Evolutionary conservation across 2,113 vertebrate species (phyloP).

Genomic region (Cacatua alba): DNA sequence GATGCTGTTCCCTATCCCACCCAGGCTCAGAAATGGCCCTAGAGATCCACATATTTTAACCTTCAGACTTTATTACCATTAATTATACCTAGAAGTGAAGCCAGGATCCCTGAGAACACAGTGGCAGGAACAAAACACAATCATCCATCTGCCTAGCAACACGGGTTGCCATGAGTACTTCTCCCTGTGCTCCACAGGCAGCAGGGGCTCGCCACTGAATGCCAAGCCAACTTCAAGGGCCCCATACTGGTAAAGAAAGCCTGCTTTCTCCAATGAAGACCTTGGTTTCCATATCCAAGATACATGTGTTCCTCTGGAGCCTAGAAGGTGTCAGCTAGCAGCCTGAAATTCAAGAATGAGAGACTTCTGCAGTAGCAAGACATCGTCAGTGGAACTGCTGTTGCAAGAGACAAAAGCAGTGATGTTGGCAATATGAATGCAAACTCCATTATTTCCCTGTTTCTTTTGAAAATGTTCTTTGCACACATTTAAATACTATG

Average conservation of each 20-base stretch:
- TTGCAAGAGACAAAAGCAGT: background rate
- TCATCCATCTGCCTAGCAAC: slow-evolving; percentile 71
- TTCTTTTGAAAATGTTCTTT: background rate
- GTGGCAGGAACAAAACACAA: slow-evolving; percentile 55
- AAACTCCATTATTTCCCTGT: background rate
- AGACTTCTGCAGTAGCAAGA: background rate
- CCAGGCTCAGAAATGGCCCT: slow-evolving; percentile 25
- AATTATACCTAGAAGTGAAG: slow-evolving; percentile 55
- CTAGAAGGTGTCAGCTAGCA: background rate
- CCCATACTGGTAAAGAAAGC: background rate
- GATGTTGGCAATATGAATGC: background rate
- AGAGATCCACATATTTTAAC: slow-evolving; percentile 51
- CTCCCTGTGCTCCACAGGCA: background rate
- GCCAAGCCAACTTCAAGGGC: background rate
- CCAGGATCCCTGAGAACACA: slow-evolving; percentile 43
- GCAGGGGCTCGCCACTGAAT: background rate
- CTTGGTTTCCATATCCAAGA: background rate
- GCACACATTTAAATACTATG: background rate
- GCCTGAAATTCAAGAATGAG: background rate
- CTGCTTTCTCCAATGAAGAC: background rate
- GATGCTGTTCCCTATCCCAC: background rate
- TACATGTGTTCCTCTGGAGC: background rate
- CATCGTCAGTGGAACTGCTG: background rate
- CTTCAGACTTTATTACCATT: slow-evolving; percentile 60
- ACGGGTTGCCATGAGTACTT: slow-evolving; percentile 53